phyloP scores from a whole-genome alignment of 2,113 vertebrate genomes.

The Apodemus sylvaticus region DNA sequence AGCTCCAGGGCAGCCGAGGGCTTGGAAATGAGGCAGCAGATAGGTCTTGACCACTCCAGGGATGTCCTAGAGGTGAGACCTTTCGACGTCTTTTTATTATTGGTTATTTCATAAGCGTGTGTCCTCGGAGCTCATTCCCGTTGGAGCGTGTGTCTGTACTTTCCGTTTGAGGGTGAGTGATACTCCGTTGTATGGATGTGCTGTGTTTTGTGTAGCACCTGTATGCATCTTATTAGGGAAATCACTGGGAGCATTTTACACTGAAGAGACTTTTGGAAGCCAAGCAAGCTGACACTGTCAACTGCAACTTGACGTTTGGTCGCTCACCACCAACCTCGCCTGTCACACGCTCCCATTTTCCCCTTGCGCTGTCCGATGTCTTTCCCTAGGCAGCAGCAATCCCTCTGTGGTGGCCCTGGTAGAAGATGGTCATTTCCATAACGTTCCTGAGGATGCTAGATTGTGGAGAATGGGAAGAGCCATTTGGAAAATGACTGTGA shows the following conservation, averaged over 20 bases:
- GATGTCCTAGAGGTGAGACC: background rate
- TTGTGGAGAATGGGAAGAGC: background rate
- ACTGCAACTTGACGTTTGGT: too few relatives aligned
- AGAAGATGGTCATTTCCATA: background rate
- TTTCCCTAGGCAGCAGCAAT: background rate
- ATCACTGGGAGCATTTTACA: background rate
- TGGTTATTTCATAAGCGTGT: background rate
- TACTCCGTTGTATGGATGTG: background rate
- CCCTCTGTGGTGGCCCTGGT: accelerated
- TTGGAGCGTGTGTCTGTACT: background rate
- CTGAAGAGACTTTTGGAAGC: background rate
- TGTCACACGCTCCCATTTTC: background rate
- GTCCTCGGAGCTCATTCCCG: background rate
- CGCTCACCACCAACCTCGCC: accelerated
- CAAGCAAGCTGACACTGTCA: too few relatives aligned
- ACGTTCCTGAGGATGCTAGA: background rate
- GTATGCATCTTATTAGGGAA: accelerated
- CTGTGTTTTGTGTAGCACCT: background rate
- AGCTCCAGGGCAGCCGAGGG: background rate
- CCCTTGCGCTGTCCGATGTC: background rate
- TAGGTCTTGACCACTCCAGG: background rate
- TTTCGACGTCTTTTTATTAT: background rate
- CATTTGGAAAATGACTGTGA: background rate
- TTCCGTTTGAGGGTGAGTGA: background rate
- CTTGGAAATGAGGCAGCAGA: background rate